These are phyloP conservation scores for Aporrectodea caliginosa DNA, from an alignment of 1,140 invertebrate genomes.

Conservation along the genomic window DNA sequence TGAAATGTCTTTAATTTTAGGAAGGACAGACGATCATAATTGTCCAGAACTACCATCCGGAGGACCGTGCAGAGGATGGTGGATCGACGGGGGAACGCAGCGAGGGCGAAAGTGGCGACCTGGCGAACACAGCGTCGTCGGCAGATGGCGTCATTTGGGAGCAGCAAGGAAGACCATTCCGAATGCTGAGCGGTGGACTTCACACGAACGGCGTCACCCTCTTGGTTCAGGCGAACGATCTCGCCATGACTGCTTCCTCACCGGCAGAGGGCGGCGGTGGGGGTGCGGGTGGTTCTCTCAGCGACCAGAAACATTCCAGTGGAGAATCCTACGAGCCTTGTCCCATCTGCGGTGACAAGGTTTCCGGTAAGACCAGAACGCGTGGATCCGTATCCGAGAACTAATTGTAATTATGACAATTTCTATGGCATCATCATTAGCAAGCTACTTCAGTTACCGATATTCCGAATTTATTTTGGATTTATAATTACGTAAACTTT, in stretches of 20 bases:
- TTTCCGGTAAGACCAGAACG: conserved; percentile 73
- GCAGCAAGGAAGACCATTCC: background rate
- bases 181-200: background rate
- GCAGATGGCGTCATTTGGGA: background rate
- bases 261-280: no score
- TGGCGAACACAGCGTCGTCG: no score
- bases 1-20: background rate
- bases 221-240: background rate
- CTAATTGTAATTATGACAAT: no score
- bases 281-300: background rate
- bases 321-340: background rate
- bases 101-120: background rate
- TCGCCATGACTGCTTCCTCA: background rate
- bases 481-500: no score
- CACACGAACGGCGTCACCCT: background rate
- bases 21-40: background rate
- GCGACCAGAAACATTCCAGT: background rate
- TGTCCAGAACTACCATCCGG: background rate
- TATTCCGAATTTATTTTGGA: no score
- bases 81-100: background rate
- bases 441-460: no score
- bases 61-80: background rate
- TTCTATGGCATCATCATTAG: no score
- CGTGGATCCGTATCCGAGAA: no score
- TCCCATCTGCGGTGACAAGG: background rate